Evolutionary conservation across 2,113 vertebrate genomes (phyloP), one percentile per base, ranked within the genome.

Genomic region (Ornithorhynchus anatinus): DNA sequence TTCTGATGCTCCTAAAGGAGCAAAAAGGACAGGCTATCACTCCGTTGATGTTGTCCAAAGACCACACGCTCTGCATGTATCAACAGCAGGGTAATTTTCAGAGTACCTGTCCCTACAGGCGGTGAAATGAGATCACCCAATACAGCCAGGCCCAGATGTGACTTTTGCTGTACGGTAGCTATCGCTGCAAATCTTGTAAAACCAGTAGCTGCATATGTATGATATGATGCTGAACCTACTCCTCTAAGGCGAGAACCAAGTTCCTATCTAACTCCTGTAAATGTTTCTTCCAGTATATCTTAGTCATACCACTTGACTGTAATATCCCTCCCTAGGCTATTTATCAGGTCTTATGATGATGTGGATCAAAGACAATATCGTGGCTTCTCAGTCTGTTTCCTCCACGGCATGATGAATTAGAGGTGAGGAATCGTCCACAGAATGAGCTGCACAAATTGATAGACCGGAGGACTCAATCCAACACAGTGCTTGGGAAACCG

Each of bases 1-100:
- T 87, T 77, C 7, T 80, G 80, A 85, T 75, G 70, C 74, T 85
- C 87, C 82, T 77, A 70, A 82, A 86, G 50, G 43, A 83, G 40
- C 53, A 77, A 79, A 69, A 76, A 81, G 54, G 31, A 59, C 27
- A 70, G 68, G 57, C 52, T 40, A 72, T 53, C 23, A 74, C 37
- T 43, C 60, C 73, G 56, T 75, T 69, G 66, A 72, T 63, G 59
- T 11, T 20, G 37, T 52, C 33, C 47, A 81, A 71, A 69, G 54
- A 63, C 65, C 58, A 69, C 69, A 79, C 42, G 64, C 58, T 62
- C 61, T 67, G 75, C 69, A 66, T 42, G 42, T 36, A 75, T 79
- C 57, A 72, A 32, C 58, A n/a, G 31, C 19, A 22, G 36, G 10
- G 25, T 5, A 27, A 14, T 14, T 40, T 15, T 22, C 63, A 62